These are phyloP conservation scores for Poecilus cupreus DNA, from an alignment of 2,888 invertebrate genomes.

Conservation along the genomic window DNA sequence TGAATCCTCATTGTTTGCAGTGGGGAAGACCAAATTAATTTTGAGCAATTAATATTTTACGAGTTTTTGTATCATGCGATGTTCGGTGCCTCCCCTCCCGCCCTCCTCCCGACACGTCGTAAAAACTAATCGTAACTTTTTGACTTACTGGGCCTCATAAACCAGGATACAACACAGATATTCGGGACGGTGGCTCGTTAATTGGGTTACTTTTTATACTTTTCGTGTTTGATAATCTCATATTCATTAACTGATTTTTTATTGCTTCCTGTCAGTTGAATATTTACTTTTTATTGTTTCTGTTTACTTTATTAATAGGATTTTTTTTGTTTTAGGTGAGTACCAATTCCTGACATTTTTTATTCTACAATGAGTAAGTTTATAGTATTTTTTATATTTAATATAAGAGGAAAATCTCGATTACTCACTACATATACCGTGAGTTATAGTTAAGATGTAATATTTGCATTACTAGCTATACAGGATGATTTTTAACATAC, in stretches of 20 bases:
- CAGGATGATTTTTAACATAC: too few species aligned
- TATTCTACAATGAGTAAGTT: not conserved
- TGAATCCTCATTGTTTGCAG: not conserved
- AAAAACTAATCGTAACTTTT: conserved; percentile 53
- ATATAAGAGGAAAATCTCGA: too few species aligned
- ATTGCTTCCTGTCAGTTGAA: conserved; percentile 32
- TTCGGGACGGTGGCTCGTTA: conserved; percentile 5
- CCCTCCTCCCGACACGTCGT: not conserved
- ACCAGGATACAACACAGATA: conserved; percentile 20
- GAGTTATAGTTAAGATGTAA: too few species aligned
- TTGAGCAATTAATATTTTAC: conserved; percentile 55
- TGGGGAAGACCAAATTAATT: conserved; percentile 49
- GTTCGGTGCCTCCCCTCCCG: not conserved
- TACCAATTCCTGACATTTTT: conserved; percentile 1
- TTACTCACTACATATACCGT: too few species aligned
- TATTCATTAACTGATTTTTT: conserved; percentile 44
- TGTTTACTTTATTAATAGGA: conserved; percentile 1
- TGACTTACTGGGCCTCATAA: conserved; percentile 43
- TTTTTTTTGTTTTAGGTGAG: conserved; percentile 45
- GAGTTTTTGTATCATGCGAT: conserved; percentile 47
- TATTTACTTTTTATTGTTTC: conserved; percentile 32
- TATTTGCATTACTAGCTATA: too few species aligned
- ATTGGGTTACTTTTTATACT: conserved; percentile 42
- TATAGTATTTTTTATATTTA: too few species aligned
- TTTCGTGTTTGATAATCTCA: conserved; percentile 48